phyloP scores from a whole-genome alignment of 2,888 invertebrate species.

The Teinopalpus imperialis region DNA sequence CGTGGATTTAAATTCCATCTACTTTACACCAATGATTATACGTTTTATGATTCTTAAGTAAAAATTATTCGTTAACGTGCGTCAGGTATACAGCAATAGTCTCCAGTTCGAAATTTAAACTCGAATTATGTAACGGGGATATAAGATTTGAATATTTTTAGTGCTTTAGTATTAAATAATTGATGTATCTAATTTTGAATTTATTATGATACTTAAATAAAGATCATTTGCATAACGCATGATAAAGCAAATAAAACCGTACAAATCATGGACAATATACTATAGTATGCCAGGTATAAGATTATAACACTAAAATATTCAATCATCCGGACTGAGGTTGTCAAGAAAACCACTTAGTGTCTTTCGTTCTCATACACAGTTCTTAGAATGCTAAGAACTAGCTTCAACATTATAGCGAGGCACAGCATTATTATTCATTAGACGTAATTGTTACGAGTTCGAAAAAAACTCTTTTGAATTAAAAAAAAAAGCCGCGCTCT shows the following conservation, averaged over 20 bases:
- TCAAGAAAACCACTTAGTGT: slow-evolving; percentile 20
- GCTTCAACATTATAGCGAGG: slow-evolving; percentile 1
- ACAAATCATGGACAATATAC: background rate
- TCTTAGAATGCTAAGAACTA: slow-evolving; percentile 8
- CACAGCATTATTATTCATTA: slow-evolving; percentile 18
- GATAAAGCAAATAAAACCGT: background rate
- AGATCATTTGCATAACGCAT: too few relatives aligned
- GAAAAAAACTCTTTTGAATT: slow-evolving; percentile 25
- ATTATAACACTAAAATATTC: slow-evolving; percentile 7
- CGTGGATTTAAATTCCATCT: too few relatives aligned
- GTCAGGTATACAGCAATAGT: too few relatives aligned
- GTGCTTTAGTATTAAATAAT: too few relatives aligned
- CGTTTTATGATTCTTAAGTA: too few relatives aligned
- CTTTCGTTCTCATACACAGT: slow-evolving; percentile 4
- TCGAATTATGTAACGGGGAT: too few relatives aligned
- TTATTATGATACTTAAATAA: too few relatives aligned
- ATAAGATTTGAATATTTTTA: too few relatives aligned
- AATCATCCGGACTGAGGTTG: slow-evolving; percentile 11
- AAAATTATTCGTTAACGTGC: too few relatives aligned
- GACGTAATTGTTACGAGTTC: slow-evolving; percentile 25
- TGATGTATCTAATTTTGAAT: too few relatives aligned
- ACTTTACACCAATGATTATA: too few relatives aligned
- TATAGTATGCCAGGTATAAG: background rate
- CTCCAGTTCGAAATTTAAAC: too few relatives aligned
- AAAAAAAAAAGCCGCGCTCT: slow-evolving; percentile 14